Base-by-base conservation (phyloP, 2,113 vertebrate genomes). In the Gadus chalcogrammus region DNA sequence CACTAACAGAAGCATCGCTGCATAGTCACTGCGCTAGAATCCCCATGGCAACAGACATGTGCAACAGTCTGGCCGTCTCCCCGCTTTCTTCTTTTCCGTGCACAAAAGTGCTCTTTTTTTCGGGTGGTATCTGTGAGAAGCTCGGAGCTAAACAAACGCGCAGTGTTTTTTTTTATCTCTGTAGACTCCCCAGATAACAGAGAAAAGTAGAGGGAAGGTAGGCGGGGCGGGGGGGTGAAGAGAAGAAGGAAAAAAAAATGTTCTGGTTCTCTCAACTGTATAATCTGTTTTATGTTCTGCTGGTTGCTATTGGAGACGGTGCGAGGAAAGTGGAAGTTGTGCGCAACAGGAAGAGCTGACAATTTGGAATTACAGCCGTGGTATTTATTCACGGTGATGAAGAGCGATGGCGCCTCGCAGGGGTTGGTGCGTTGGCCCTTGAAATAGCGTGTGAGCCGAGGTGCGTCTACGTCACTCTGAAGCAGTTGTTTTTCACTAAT, bases 1-100 rank as follows among this genome's bases (percentile, higher is more conserved):
- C 12, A 6, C 42, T 12, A 48, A 48, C 76, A 86, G 81, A 81
- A 72, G 75, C 83, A 85, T 88, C 88, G 86, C 89, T 84, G 88
- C 84, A 89, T 85, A 87, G 90, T 89, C 87, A 90, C 88, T 90
- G 88, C 88, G 69, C 86, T 75, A 90, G 78, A 83, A 88, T 91
- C 88, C 87, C 91, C 90, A 92, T 91, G 89, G 90, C 85, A 92
- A 92, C 91, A 90, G 87, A 83, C 79, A 85, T 89, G 87, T 90
- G 88, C 86, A 89, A 90, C 83, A 89, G 84, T 74, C 81, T 82
- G 73, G 76, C 72, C 65, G 58, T 22, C 55, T 24, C 22, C 64
- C 13, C 3, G 59, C 76, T 70, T 27, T 73, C 76, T 58, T 16
- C 72, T 20, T 55, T 73, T 70, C 75, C 65, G 71, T 76, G 42